Percentiles rank a stretch among this genome's conserved stretches.
phyloP scores from a whole-genome alignment of 2,797 vertebrate genomes.

The Parauchenoglanis ngamensis region DNA sequence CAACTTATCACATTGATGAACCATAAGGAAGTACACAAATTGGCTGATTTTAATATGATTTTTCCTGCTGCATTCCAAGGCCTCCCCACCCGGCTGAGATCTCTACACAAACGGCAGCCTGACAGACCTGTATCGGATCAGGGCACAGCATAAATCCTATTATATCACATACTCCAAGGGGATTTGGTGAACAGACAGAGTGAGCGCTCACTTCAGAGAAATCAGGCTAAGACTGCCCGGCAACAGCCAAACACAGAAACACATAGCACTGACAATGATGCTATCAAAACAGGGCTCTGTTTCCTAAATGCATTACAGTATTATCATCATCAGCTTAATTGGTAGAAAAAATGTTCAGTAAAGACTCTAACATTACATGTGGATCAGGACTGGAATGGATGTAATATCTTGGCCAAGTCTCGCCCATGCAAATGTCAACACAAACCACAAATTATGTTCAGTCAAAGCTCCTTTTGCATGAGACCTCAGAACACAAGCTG shows the following conservation, averaged over 20 bases:
- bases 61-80: neutral
- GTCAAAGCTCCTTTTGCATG: neutral
- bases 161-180: slow-evolving; percentile 45
- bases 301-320: slow-evolving; percentile 37
- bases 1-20: slow-evolving; percentile 8
- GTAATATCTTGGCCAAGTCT: neutral
- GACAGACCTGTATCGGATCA: slow-evolving; percentile 38
- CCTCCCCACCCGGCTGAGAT: slow-evolving; percentile 6
- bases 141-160: slow-evolving; percentile 48
- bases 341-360: slow-evolving; percentile 22
- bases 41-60: slow-evolving; percentile 7
- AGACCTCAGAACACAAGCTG: neutral
- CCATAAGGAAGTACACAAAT: slow-evolving; percentile 3
- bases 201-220: slow-evolving; percentile 47
- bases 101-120: slow-evolving; percentile 23
- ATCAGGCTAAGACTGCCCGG: slow-evolving; percentile 47
- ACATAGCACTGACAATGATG: slow-evolving; percentile 24
- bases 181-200: slow-evolving; percentile 44
- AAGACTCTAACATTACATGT: neutral
- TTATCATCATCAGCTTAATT: slow-evolving; percentile 36
- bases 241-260: slow-evolving; percentile 42
- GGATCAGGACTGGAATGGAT: neutral
- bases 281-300: slow-evolving; percentile 25
- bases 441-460: slow-evolving; percentile 5
- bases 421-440: neutral